Percentiles rank a stretch among this genome's conserved stretches.
Evolutionary conservation across 2,113 vertebrate species (phyloP).

Genomic region (Dinomys branickii): DNA sequence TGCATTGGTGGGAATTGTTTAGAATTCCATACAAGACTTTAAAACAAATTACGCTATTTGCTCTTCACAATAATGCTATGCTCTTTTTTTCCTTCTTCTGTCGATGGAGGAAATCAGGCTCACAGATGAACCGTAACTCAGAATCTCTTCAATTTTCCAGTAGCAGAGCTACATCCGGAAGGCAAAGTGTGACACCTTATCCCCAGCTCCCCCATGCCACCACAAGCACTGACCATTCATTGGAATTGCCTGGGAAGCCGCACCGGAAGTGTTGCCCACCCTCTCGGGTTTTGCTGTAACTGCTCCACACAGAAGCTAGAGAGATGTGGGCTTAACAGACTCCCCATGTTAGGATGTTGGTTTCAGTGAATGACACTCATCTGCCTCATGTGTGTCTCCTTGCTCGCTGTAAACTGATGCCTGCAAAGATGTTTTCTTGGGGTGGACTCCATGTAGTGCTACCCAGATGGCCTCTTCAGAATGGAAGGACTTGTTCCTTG

Average conservation of each 20-base stretch:
- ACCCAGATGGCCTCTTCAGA: neutral
- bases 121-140: too few relatives aligned
- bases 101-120: neutral
- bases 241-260: neutral
- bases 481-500: rapidly evolving
- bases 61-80: neutral
- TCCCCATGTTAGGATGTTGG: neutral
- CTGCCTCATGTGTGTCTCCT: neutral
- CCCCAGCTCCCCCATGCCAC: too few relatives aligned
- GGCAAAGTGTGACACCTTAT: rapidly evolving
- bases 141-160: neutral
- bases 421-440: neutral
- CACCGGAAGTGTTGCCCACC: neutral
- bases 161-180: neutral
- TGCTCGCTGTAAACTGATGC: rapidly evolving
- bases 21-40: neutral
- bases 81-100: neutral
- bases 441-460: neutral
- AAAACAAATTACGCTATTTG: neutral
- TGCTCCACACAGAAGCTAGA: neutral
- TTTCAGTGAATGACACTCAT: too few relatives aligned
- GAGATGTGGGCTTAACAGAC: too few relatives aligned
- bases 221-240: rapidly evolving
- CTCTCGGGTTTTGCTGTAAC: neutral
- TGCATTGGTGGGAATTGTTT: neutral